Percentiles rank a stretch among this genome's conserved stretches.
These are phyloP conservation scores for Phyllotreta cruciferae DNA, from an alignment of 2,888 invertebrate species.

Conservation along the genomic window DNA sequence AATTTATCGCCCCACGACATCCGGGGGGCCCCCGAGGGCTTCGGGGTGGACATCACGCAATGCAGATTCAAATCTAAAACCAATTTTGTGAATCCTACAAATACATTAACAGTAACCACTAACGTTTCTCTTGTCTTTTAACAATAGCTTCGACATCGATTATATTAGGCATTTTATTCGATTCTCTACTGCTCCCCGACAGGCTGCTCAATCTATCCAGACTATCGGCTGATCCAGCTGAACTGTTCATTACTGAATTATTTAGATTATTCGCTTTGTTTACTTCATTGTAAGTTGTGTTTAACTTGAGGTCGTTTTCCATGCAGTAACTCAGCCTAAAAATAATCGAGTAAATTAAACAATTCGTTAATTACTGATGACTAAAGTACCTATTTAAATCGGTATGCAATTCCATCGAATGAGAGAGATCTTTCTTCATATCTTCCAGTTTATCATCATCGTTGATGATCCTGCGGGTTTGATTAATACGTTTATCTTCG, in stretches of 20 bases:
- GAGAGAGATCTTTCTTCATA: constrained; percentile 40
- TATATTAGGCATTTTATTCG: constrained; percentile 56
- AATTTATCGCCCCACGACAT: constrained; percentile 47
- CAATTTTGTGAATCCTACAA: background rate
- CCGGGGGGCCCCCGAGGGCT: constrained; percentile 39
- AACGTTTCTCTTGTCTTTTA: constrained; percentile 57
- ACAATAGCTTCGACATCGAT: constrained; percentile 58
- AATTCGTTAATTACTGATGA: background rate
- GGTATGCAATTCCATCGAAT: constrained; percentile 30
- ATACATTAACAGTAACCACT: constrained; percentile 36
- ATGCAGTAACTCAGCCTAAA: constrained; percentile 41
- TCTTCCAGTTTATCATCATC: constrained; percentile 39
- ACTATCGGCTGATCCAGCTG: constrained; percentile 57
- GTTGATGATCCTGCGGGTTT: constrained; percentile 34
- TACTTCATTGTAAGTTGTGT: constrained; percentile 36
- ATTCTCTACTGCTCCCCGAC: constrained; percentile 55
- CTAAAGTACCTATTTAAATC: constrained; percentile 35
- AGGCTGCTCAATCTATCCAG: constrained; percentile 58
- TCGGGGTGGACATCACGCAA: constrained; percentile 58
- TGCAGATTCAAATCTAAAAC: constrained; percentile 48
- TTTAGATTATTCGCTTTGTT: constrained; percentile 34
- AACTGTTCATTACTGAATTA: constrained; percentile 34
- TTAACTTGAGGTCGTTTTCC: constrained; percentile 38
- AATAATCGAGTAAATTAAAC: background rate
- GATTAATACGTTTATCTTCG: constrained; percentile 29